These are phyloP conservation scores for Sebastes baramenuke DNA, from an alignment of 2,797 vertebrate species.

Conservation along the genomic window DNA sequence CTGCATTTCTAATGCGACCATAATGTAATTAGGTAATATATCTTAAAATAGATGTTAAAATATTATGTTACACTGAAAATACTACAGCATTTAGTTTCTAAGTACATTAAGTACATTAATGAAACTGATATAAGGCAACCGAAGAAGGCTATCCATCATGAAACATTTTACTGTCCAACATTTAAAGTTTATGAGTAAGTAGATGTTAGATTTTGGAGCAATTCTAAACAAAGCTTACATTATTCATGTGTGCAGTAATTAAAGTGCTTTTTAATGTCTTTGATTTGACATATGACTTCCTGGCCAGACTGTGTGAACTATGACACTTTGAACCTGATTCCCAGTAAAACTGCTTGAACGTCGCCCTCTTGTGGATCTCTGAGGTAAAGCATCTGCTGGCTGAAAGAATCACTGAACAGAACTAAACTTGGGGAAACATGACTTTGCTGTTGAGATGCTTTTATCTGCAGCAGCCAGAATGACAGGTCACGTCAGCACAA, in stretches of 20 bases:
- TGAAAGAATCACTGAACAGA: background rate
- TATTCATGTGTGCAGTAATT: background rate
- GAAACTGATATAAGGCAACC: background rate
- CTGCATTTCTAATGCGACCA: background rate
- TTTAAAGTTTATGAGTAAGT: background rate
- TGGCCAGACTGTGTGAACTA: background rate
- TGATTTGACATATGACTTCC: background rate
- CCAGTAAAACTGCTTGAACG: conserved; percentile 1
- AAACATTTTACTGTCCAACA: background rate
- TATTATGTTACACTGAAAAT: background rate
- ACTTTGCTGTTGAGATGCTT: background rate
- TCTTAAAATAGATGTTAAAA: background rate
- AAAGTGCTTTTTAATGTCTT: background rate
- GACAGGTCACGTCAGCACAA: conserved; percentile 9
- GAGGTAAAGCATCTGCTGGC: background rate
- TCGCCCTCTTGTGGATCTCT: conserved; percentile 54
- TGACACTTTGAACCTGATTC: background rate
- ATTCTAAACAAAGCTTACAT: background rate
- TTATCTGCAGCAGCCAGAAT: background rate
- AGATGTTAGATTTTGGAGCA: background rate
- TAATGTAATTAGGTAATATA: background rate
- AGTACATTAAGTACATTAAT: background rate
- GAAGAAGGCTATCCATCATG: background rate
- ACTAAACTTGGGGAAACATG: background rate
- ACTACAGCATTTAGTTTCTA: background rate